These are phyloP conservation scores for Odontesthes bonariensis DNA, from an alignment of 2,113 vertebrate genomes.

Conservation along the genomic window DNA sequence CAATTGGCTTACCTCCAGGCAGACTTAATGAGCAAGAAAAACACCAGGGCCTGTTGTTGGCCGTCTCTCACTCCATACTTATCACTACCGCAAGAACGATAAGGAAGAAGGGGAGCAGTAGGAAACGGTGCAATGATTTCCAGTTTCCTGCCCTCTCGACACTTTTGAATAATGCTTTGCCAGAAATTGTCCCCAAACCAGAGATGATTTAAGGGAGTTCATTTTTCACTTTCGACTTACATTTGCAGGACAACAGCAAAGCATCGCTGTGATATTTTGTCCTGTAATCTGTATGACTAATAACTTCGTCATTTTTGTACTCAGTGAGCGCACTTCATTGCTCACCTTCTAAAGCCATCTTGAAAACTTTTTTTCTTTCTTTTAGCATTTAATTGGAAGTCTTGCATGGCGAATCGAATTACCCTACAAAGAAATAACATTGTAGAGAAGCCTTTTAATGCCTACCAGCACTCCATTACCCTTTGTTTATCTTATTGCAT, in stretches of 20 bases:
- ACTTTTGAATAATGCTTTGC: constrained; percentile 36
- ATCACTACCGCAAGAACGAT: not conserved
- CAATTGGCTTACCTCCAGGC: constrained; percentile 84
- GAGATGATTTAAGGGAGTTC: constrained; percentile 56
- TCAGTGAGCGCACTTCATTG: constrained; percentile 59
- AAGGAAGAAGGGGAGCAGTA: not conserved
- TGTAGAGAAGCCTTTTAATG: constrained; percentile 36
- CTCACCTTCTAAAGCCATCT: constrained; percentile 55
- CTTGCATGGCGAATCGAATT: constrained; percentile 50
- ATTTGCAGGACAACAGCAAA: constrained; percentile 50
- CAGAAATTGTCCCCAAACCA: constrained; percentile 38
- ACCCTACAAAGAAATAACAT: constrained; percentile 52
- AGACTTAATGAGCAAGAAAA: constrained; percentile 82
- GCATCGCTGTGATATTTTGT: constrained; percentile 54
- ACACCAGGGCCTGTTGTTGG: constrained; percentile 76
- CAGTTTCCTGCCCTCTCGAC: constrained; percentile 45
- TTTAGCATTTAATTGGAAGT: constrained; percentile 53
- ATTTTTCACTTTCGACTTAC: constrained; percentile 38
- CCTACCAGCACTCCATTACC: constrained; percentile 55
- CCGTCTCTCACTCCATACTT: constrained; percentile 31
- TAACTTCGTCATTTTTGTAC: constrained; percentile 62
- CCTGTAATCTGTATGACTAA: constrained; percentile 50
- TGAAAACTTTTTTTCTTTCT: constrained; percentile 32
- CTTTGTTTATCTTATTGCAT: constrained; percentile 69
- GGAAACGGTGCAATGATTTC: constrained; percentile 58